These are phyloP conservation scores for Cerastis rubricosa DNA, from an alignment of 2,888 invertebrate genomes.

Conservation along the genomic window DNA sequence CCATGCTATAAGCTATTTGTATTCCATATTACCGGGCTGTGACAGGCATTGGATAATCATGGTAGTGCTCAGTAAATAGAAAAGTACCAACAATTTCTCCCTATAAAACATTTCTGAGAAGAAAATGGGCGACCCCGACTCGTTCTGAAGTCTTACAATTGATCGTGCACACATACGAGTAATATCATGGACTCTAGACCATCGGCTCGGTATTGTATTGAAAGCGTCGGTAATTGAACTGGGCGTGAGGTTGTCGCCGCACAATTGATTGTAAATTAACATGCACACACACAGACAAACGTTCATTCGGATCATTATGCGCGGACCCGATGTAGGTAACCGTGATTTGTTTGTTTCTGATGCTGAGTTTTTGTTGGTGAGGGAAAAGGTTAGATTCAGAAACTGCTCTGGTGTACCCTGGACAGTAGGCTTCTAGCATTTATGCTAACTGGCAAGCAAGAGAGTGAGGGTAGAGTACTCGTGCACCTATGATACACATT, in stretches of 20 bases:
- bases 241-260: slow-evolving; percentile 67
- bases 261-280: slow-evolving; percentile 75
- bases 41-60: not conserved
- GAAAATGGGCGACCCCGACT: slow-evolving; percentile 22
- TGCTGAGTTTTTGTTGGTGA: slow-evolving; percentile 10
- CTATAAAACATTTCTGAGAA: not conserved
- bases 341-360: slow-evolving; percentile 27
- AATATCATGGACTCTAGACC: slow-evolving; percentile 51
- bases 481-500: not conserved
- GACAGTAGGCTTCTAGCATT: not conserved
- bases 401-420: not conserved
- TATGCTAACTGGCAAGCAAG: not conserved
- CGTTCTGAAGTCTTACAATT: slow-evolving; percentile 44
- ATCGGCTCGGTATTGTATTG: slow-evolving; percentile 55
- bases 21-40: not conserved
- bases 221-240: slow-evolving; percentile 67
- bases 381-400: not conserved
- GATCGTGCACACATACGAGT: slow-evolving; percentile 49
- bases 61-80: not conserved
- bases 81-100: not conserved
- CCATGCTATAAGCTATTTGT: not conserved
- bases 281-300: slow-evolving; percentile 28
- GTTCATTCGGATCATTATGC: slow-evolving; percentile 20
- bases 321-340: slow-evolving; percentile 16
- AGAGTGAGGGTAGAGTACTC: not conserved